Evolutionary conservation across 2,797 vertebrate genomes (phyloP).

Genomic region (Cossypha heuglini): DNA sequence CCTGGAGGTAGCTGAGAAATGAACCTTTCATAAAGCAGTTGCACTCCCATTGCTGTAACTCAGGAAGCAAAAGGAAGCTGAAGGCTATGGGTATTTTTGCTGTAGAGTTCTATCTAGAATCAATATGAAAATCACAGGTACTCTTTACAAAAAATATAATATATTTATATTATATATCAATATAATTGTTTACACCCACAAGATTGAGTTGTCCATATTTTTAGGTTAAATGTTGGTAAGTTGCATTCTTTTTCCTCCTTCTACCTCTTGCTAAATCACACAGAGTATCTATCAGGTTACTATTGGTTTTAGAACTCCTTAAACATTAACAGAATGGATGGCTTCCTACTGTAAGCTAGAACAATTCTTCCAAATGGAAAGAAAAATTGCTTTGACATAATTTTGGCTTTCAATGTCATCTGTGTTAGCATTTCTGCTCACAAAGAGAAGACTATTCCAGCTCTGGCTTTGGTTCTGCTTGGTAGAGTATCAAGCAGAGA

Average conservation of each 20-base stretch:
- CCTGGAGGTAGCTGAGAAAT: background rate
- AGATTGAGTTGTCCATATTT: background rate
- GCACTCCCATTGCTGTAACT: background rate
- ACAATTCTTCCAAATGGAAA: background rate
- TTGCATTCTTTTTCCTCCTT: background rate
- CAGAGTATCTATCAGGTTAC: background rate
- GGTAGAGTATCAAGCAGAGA: background rate
- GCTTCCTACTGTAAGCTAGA: background rate
- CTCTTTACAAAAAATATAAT: background rate
- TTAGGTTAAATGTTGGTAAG: background rate
- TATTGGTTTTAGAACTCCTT: background rate
- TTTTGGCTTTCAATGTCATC: background rate
- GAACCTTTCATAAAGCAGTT: background rate
- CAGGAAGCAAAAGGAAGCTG: background rate
- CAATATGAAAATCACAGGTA: background rate
- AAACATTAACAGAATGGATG: background rate
- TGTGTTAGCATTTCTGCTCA: background rate
- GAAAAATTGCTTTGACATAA: background rate
- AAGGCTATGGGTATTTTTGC: background rate
- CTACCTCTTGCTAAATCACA: background rate
- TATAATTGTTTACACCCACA: background rate
- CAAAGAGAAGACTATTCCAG: background rate
- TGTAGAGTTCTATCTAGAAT: background rate
- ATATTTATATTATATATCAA: no score
- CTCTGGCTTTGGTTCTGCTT: background rate